Evolutionary conservation across 1,140 invertebrate species (phyloP).

Genomic region (Thrips palmi): DNA sequence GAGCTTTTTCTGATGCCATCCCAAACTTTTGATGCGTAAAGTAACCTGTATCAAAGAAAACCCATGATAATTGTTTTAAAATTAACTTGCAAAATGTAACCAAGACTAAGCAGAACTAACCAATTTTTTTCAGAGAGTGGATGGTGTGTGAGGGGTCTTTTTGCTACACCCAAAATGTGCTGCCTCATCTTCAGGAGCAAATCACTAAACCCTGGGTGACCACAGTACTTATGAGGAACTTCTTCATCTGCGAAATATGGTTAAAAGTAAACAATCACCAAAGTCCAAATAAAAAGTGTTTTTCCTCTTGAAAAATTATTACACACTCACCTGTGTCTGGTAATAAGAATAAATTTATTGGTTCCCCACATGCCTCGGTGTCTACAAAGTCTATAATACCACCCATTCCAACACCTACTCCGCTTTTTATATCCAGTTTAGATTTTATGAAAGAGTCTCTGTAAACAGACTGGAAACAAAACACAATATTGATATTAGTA

Average conservation of each 20-base stretch:
- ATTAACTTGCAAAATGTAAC: constrained; percentile 10
- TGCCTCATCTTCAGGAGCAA: constrained; percentile 42
- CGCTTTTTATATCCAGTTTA: constrained; percentile 45
- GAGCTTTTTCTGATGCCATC: constrained; percentile 65
- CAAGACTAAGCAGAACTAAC: constrained; percentile 21
- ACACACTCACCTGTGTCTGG: constrained; percentile 37
- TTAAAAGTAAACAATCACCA: constrained; percentile 14
- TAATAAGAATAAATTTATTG: constrained; percentile 53
- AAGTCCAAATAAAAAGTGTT: not conserved
- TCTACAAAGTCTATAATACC: constrained; percentile 32
- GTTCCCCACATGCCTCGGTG: constrained; percentile 29
- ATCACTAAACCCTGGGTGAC: constrained; percentile 43
- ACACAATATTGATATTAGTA: no score
- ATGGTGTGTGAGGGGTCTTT: constrained; percentile 41
- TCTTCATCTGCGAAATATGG: constrained; percentile 24
- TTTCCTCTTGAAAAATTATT: constrained; percentile 11
- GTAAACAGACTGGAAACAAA: constrained; percentile 30
- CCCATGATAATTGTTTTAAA: constrained; percentile 6
- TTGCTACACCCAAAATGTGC: constrained; percentile 45
- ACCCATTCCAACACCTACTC: constrained; percentile 39
- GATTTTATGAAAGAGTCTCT: constrained; percentile 47
- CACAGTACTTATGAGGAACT: constrained; percentile 27
- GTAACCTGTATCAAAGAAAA: constrained; percentile 30
- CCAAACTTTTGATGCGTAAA: constrained; percentile 61
- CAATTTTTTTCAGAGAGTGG: constrained; percentile 50